These are phyloP conservation scores for Pseudolaguvia tuberculata DNA, from an alignment of 2,113 vertebrate species.

Conservation along the genomic window DNA sequence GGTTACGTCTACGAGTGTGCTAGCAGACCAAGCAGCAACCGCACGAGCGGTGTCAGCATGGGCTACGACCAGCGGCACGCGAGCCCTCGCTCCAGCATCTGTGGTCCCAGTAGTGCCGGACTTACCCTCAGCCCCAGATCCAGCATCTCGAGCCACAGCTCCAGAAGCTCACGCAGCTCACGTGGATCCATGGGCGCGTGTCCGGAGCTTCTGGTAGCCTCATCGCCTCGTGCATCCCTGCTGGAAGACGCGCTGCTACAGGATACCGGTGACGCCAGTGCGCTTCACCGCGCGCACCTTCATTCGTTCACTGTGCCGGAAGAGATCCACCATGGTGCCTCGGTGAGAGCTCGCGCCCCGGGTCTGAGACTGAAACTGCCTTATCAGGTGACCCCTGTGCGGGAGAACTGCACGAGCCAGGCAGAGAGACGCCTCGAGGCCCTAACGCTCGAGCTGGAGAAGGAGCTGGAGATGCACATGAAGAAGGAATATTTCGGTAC, in stretches of 20 bases:
- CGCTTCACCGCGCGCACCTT: slow-evolving; percentile 65
- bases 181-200: slow-evolving; percentile 83
- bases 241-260: slow-evolving; percentile 71
- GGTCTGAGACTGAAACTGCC: slow-evolving; percentile 79
- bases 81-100: slow-evolving; percentile 85
- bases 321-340: slow-evolving; percentile 57
- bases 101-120: slow-evolving; percentile 73
- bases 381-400: slow-evolving; percentile 80
- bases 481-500: slow-evolving; percentile 97
- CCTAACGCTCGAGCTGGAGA: slow-evolving; percentile 92
- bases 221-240: slow-evolving; percentile 77
- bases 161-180: slow-evolving; percentile 79
- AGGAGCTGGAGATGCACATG: slow-evolving; percentile 92
- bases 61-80: slow-evolving; percentile 91
- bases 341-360: slow-evolving; percentile 43
- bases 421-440: slow-evolving; percentile 88
- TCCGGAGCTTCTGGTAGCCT: slow-evolving; percentile 78
- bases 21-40: slow-evolving; percentile 86
- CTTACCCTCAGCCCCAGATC: slow-evolving; percentile 77
- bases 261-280: slow-evolving; percentile 70
- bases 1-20: slow-evolving; percentile 82
- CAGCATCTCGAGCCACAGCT: slow-evolving; percentile 88
- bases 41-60: slow-evolving; percentile 95
- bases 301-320: slow-evolving; percentile 68
- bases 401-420: slow-evolving; percentile 86